Base-by-base conservation (phyloP, 92 coral and sea anemone species). In the Zoanthus solanderi region DNA sequence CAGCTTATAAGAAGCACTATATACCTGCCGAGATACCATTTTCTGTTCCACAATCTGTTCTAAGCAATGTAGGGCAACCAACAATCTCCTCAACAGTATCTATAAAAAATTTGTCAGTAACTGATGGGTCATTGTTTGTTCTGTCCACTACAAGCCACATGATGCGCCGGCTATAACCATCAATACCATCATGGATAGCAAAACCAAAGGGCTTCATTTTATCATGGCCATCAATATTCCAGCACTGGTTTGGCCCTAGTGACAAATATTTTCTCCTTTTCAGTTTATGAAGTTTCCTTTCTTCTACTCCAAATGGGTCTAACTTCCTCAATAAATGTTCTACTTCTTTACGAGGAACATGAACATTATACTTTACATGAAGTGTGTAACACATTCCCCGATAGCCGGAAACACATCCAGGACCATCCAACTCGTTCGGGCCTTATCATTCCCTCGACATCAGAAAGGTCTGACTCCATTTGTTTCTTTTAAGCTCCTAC, bases 31-130 rank as follows among this genome's bases (percentile, higher is more conserved):
- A 78, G 67, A 68, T 58, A 48, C 85, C 81, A 84, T 84, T 90
- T 79, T 90, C 92, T 18, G 89, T 85, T 85, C 92, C 87, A 71
- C 92, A 90, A 54, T 86, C 90, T 52, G 92, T 90, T 78, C 90
- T 66, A 18, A 90, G 65, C 42, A 90, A 57, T 54, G 84, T 68
- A 56, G 90, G 92, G 17, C 87, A 90, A 14, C 90, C 90, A 14
- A 89, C 89, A 28, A 85, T 68, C 83, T 89, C 92, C 68, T 84
- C 72, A 44, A 89, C 80, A 85, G 72, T 84, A 71, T 89, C 84
- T 76, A 84, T 37, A 58, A 83, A 88, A 72, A 88, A 48, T 15
- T 37, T 50, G 32, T 79, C 90, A 53, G 85, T 86, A 23, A 76
- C 85, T 54, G 82, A 48, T 50, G 89, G 89, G 72, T 86, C 53